Conservation (phyloP, 2,888 invertebrate genomes). For the Dryocosmus kuriphilus region DNA sequence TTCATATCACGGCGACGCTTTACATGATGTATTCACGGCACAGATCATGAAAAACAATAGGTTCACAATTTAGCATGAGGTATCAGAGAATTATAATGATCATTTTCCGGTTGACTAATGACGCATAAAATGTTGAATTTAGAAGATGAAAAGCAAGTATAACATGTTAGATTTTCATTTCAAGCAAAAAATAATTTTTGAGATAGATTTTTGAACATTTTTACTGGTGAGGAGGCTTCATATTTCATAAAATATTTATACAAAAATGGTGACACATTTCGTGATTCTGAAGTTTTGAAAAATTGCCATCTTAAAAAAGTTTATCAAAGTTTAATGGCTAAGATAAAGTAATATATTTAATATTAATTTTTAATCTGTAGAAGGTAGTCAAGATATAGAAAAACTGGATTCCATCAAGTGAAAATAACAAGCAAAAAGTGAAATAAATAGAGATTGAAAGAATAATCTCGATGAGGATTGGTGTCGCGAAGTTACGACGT, state of each 20-base stretch:
- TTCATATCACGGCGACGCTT: background rate
- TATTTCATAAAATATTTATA: too few species aligned
- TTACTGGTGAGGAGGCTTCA: too few species aligned
- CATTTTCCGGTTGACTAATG: background rate
- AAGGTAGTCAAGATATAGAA: background rate
- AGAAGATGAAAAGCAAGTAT: background rate
- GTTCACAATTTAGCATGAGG: constrained; percentile 20
- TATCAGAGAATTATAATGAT: background rate
- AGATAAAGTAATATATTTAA: background rate
- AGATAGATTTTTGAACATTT: background rate
- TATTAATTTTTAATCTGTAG: background rate
- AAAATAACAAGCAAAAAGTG: background rate
- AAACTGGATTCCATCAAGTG: background rate
- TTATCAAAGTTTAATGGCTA: background rate
- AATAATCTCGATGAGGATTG: constrained; percentile 17
- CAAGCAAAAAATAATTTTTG: background rate
- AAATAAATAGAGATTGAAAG: constrained; percentile 9
- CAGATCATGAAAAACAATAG: constrained; percentile 32
- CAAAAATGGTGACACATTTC: too few species aligned
- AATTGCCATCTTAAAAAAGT: background rate
- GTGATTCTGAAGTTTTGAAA: too few species aligned
- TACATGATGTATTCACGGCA: constrained; percentile 24
- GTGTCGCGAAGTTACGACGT: constrained; percentile 39
- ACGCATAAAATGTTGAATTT: background rate
- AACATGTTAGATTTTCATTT: too few species aligned